Evolutionary conservation across 2,113 vertebrate genomes (phyloP).

Genomic region (Sminthopsis crassicaudata): DNA sequence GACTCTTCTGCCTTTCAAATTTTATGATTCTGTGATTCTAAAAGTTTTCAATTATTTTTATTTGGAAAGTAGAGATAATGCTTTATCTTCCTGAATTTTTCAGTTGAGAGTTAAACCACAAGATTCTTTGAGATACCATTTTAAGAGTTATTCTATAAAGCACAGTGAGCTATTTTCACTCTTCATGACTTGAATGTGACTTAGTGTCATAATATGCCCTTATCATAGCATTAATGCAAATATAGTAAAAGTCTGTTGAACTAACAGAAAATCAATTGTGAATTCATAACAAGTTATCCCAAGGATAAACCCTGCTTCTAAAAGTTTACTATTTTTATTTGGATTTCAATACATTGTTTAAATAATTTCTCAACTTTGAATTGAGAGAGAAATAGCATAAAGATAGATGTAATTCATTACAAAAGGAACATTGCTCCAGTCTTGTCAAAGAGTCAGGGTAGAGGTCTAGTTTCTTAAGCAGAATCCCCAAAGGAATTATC

Average conservation of each 20-base stretch:
- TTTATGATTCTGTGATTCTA: slow-evolving; percentile 8
- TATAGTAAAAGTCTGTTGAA: slow-evolving; percentile 50
- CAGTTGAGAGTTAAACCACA: neutral
- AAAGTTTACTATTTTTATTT: slow-evolving; percentile 53
- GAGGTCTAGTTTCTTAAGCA: too few species aligned
- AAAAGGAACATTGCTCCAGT: too few species aligned
- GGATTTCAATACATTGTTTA: slow-evolving; percentile 60
- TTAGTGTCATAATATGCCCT: slow-evolving; percentile 74
- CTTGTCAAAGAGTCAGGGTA: too few species aligned
- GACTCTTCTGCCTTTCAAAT: neutral
- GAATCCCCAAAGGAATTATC: too few species aligned
- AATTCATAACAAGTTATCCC: neutral
- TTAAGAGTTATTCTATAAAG: slow-evolving; percentile 58
- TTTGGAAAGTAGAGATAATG: slow-evolving; percentile 46
- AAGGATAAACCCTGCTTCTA: slow-evolving; percentile 65
- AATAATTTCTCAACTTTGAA: slow-evolving; percentile 15
- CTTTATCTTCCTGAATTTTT: slow-evolving; percentile 11
- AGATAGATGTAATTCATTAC: too few species aligned
- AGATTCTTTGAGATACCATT: slow-evolving; percentile 51
- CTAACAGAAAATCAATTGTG: slow-evolving; percentile 67
- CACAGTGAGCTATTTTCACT: slow-evolving; percentile 64
- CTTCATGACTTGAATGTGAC: slow-evolving; percentile 62
- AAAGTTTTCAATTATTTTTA: neutral
- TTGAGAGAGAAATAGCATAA: neutral
- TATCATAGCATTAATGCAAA: slow-evolving; percentile 79